Evolutionary conservation across 2,113 vertebrate species (phyloP), one percentile per base, ranked within the genome.

Genomic region (Neodontobutis hainanensis): DNA sequence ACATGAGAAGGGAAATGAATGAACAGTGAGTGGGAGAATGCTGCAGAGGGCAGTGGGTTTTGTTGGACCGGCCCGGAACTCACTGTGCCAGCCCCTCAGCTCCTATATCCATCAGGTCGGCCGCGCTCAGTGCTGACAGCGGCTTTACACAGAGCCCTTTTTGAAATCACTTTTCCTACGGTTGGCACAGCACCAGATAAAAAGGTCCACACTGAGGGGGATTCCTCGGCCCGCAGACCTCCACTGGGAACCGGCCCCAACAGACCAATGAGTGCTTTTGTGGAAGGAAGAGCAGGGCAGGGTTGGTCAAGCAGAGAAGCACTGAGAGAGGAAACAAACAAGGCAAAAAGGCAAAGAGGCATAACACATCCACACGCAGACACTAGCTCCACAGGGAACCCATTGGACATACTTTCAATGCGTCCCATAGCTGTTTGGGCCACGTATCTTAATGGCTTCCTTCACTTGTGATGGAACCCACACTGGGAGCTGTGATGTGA

Each of bases 71-170:
- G 38, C 61, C 50, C n/a, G 6, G 70, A 65, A 34, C 68, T 60
- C 70, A 14, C 69, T 35, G 47, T 75, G 73, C 65, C 75, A 71
- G 68, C 32, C 53, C 68, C 81, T 61, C 63, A 59, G 75, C 78
- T 74, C 77, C 71, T 84, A 85, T 87, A 83, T 87, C 82, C 83
- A 87, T 89, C 83, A 88, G 76, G 64, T 65, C 68, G 58, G 78
- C 52, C 73, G 58, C 86, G 65, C 72, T 74, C 68, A 62, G 74
- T 46, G 81, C 59, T 38, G 80, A 88, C 83, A 86, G 78, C 32
- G 15, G 67, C 64, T 85, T 82, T 69, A 87, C 69, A 83, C 83
- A 86, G 86, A 72, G 65, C 49, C 70, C 69, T 58, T 75, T 85
- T 11, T 67, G 69, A 80, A 63, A 67, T 60, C 60, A 60, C 74